Percentiles rank a stretch among this genome's conserved stretches.
These are phyloP conservation scores for Drosophila greeni DNA, from an alignment of 2,888 invertebrate species.

Conservation along the genomic window DNA sequence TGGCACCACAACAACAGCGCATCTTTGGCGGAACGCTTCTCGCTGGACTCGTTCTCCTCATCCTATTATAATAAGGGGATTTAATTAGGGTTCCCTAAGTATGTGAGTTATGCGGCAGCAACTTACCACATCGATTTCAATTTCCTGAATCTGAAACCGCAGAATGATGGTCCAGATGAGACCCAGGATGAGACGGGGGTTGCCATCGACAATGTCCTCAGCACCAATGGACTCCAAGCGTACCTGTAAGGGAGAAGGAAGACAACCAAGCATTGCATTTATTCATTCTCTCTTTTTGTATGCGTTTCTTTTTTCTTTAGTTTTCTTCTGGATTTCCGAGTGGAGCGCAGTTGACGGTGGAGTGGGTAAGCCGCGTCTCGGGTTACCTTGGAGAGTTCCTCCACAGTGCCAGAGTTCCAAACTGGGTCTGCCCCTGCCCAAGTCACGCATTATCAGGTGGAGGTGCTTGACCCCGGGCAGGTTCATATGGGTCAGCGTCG, in stretches of 20 bases:
- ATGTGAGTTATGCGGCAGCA: not conserved
- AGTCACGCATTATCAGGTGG: slow-evolving; percentile 70
- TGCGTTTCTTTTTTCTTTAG: slow-evolving; percentile 22
- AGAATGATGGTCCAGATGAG: slow-evolving; percentile 99
- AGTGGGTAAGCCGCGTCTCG: slow-evolving; percentile 41
- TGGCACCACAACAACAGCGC: slow-evolving; percentile 99
- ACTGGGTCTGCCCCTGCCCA: slow-evolving; percentile 41
- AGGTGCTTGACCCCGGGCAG: slow-evolving; percentile 60
- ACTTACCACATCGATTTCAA: slow-evolving; percentile 96
- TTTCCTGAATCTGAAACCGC: slow-evolving; percentile 99
- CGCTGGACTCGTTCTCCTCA: slow-evolving; percentile 96
- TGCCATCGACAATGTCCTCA: slow-evolving; percentile 99
- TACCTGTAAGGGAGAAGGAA: slow-evolving; percentile 82
- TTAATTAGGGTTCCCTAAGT: not conserved
- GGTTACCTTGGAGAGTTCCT: slow-evolving; percentile 27
- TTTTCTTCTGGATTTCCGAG: slow-evolving; percentile 8
- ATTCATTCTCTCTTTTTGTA: slow-evolving; percentile 7
- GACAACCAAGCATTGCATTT: slow-evolving; percentile 37
- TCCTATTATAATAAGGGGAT: slow-evolving; percentile 81
- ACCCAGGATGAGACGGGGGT: slow-evolving; percentile 96
- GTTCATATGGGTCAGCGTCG: slow-evolving; percentile 18
- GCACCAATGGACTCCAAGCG: slow-evolving; percentile 98
- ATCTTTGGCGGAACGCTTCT: slow-evolving; percentile 99
- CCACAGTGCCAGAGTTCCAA: slow-evolving; percentile 15
- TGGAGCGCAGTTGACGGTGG: slow-evolving; percentile 10